Conservation (phyloP, 2,113 vertebrate species). For the Drymodes brunneopygia region DNA sequence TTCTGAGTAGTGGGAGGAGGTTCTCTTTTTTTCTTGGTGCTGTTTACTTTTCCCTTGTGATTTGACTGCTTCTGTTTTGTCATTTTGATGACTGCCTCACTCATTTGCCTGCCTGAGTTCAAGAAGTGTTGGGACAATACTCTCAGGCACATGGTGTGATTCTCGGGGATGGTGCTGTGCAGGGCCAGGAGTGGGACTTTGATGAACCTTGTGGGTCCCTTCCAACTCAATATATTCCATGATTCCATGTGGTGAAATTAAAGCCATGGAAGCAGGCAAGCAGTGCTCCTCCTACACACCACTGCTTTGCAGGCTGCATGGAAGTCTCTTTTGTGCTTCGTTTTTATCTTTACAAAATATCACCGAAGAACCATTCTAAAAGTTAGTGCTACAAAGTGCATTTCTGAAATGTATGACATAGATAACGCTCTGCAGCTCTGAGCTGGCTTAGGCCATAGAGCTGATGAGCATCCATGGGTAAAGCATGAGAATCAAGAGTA, state of each 20-base stretch:
- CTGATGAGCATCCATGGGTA: background rate
- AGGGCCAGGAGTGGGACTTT: background rate
- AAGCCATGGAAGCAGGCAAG: background rate
- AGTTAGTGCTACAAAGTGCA: background rate
- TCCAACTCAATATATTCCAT: background rate
- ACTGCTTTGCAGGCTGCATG: background rate
- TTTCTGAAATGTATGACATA: background rate
- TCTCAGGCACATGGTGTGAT: background rate
- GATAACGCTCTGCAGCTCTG: background rate
- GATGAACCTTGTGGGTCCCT: background rate
- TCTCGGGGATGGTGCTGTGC: background rate
- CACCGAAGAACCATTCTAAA: background rate
- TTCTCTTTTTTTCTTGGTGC: background rate
- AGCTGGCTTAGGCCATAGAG: background rate
- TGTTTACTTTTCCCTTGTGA: background rate
- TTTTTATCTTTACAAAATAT: background rate
- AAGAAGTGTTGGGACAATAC: background rate
- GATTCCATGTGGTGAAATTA: background rate
- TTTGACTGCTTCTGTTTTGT: background rate
- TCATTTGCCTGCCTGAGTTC: background rate
- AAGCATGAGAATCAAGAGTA: background rate
- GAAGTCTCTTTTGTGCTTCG: background rate
- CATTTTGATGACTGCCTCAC: background rate
- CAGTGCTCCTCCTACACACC: accelerated
- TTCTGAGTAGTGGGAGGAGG: background rate